phyloP scores from a whole-genome alignment of 2,113 vertebrate genomes.

The Pomatorhinus ruficollis region DNA sequence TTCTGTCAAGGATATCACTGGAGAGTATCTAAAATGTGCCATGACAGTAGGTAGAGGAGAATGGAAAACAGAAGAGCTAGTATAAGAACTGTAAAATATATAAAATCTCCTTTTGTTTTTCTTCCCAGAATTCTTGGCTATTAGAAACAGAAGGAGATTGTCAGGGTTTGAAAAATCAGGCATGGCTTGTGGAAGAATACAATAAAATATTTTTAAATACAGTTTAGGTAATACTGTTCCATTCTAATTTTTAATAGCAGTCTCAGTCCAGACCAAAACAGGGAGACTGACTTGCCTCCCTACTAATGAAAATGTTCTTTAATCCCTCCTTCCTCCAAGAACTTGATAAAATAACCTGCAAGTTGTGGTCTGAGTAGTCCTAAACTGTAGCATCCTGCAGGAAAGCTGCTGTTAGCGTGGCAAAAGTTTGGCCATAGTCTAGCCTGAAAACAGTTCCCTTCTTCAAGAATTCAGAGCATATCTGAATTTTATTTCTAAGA shows the following conservation, averaged over 20 bases:
- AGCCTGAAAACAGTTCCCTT: not conserved
- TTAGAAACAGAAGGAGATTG: not conserved
- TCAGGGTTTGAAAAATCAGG: not conserved
- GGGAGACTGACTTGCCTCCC: not conserved
- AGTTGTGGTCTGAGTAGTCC: not conserved
- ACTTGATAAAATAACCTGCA: not conserved
- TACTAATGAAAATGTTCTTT: not conserved
- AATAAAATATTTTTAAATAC: not conserved
- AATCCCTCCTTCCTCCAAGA: not conserved
- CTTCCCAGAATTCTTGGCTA: not conserved
- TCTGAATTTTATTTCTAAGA: not conserved
- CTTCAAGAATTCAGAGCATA: not conserved
- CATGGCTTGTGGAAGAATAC: not conserved
- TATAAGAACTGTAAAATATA: not conserved
- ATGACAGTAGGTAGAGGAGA: not conserved
- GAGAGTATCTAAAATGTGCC: not conserved
- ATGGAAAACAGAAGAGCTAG: not conserved
- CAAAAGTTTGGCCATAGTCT: not conserved
- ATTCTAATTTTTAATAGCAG: not conserved
- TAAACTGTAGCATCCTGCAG: not conserved
- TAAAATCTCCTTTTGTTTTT: not conserved
- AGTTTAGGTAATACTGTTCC: not conserved
- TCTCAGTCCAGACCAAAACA: not conserved
- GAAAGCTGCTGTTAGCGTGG: not conserved
- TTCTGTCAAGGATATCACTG: not conserved